These are phyloP conservation scores for Beaufortia kweichowensis DNA, from an alignment of 2,113 vertebrate genomes.

Conservation along the genomic window DNA sequence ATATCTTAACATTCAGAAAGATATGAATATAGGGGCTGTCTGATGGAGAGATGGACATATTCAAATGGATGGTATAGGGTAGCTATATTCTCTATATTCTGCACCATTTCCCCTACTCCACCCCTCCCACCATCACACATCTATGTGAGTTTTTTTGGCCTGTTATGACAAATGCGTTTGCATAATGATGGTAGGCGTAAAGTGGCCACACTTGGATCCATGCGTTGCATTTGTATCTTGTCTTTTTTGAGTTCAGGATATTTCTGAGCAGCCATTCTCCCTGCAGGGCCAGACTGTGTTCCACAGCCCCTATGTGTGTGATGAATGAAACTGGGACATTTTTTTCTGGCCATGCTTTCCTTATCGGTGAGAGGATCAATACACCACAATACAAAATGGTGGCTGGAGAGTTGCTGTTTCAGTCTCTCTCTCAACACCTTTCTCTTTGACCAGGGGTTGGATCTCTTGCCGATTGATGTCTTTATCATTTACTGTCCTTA, in stretches of 20 bases:
- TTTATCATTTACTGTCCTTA: slow-evolving; percentile 59
- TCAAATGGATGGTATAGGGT: background rate
- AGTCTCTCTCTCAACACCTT: slow-evolving; percentile 45
- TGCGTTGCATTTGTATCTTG: slow-evolving; percentile 18
- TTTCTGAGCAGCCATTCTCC: slow-evolving; percentile 29
- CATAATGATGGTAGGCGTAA: slow-evolving; percentile 32
- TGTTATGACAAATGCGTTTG: slow-evolving; percentile 31
- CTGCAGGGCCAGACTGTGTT: slow-evolving; percentile 15
- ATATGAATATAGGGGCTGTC: slow-evolving; percentile 23
- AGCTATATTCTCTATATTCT: background rate
- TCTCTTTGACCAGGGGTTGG: slow-evolving; percentile 49
- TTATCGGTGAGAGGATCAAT: slow-evolving; percentile 64
- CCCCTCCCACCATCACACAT: slow-evolving; percentile 16
- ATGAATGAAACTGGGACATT: slow-evolving; percentile 46
- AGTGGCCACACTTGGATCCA: slow-evolving; percentile 25
- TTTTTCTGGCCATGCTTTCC: slow-evolving; percentile 34
- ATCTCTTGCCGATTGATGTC: slow-evolving; percentile 54
- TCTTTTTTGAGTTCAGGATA: slow-evolving; percentile 38
- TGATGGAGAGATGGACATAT: slow-evolving; percentile 25
- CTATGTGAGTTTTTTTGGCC: slow-evolving; percentile 15
- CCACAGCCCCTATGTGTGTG: slow-evolving; percentile 28
- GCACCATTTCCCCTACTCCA: slow-evolving; percentile 9
- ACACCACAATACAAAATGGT: slow-evolving; percentile 67
- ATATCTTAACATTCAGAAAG: slow-evolving; percentile 60
- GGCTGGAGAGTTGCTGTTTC: slow-evolving; percentile 51